These are phyloP conservation scores for Oryzaephilus surinamensis DNA, from an alignment of 1,140 invertebrate genomes.

Conservation along the genomic window DNA sequence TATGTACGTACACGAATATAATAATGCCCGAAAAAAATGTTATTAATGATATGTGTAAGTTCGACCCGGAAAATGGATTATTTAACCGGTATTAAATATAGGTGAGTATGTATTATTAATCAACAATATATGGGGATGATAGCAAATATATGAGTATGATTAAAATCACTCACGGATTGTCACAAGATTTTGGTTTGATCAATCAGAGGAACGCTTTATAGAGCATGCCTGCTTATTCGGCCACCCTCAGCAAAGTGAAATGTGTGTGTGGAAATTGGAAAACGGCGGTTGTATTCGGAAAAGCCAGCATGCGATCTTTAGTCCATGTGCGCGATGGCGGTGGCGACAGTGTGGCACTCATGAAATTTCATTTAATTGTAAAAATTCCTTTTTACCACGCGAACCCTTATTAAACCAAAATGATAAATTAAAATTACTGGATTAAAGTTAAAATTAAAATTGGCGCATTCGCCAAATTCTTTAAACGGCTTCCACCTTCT, in stretches of 20 bases:
- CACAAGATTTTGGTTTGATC: background rate
- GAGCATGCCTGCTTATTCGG: conserved; percentile 9
- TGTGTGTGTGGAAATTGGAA: no score
- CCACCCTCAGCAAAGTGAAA: conserved; percentile 19
- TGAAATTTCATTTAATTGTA: background rate
- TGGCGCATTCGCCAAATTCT: no score
- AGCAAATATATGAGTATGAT: no score
- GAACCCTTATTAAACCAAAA: background rate
- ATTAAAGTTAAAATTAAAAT: conserved; percentile 2
- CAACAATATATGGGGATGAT: no score
- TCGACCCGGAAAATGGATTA: no score
- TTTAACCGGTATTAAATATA: no score
- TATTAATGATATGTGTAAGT: no score
- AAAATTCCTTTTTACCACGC: background rate
- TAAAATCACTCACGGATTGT: no score
- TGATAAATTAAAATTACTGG: conserved; percentile 11
- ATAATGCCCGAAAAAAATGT: no score
- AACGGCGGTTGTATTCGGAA: no score
- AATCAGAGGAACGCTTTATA: conserved; percentile 1
- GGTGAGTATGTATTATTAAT: background rate
- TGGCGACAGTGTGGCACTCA: background rate
- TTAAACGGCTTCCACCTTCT: no score
- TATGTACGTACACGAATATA: no score
- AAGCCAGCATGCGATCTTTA: conserved; percentile 14
- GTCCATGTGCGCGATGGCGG: conserved; percentile 5